phyloP scores from a whole-genome alignment of 2,113 vertebrate genomes.

The Gymnocephalus cernua region DNA sequence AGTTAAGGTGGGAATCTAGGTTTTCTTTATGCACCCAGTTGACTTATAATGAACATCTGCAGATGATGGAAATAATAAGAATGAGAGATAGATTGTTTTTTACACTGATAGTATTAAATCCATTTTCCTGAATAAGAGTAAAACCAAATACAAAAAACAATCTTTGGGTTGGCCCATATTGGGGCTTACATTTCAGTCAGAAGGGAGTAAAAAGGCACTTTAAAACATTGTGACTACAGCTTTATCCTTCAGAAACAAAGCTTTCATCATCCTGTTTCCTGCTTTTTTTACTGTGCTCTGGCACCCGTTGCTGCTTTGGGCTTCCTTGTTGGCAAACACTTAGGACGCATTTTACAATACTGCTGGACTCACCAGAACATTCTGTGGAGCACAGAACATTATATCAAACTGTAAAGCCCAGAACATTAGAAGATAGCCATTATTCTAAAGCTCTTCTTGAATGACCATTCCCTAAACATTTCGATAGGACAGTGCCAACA shows the following conservation, averaged over 20 bases:
- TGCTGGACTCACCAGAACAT: not conserved
- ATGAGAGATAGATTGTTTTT: not conserved
- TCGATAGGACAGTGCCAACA: not conserved
- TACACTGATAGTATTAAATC: not conserved
- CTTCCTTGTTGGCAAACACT: slow-evolving; percentile 83
- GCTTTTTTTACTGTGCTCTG: slow-evolving; percentile 76
- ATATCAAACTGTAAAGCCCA: not conserved
- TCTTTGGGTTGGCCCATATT: not conserved
- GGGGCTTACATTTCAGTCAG: not conserved
- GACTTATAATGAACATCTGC: not conserved
- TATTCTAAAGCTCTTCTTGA: not conserved
- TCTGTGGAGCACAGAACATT: not conserved
- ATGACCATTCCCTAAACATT: not conserved
- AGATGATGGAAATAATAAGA: not conserved
- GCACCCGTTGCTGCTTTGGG: slow-evolving; percentile 92
- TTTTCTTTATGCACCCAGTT: not conserved
- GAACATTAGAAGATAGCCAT: not conserved
- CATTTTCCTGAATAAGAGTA: not conserved
- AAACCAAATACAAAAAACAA: not conserved
- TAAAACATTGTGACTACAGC: not conserved
- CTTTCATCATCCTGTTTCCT: slow-evolving; percentile 11
- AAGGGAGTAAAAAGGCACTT: not conserved
- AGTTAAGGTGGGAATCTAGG: not conserved
- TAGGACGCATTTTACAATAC: not conserved
- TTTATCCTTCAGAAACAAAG: not conserved